Base-by-base conservation (phyloP, 2,113 vertebrate species). In the Halichoeres trimaculatus region DNA sequence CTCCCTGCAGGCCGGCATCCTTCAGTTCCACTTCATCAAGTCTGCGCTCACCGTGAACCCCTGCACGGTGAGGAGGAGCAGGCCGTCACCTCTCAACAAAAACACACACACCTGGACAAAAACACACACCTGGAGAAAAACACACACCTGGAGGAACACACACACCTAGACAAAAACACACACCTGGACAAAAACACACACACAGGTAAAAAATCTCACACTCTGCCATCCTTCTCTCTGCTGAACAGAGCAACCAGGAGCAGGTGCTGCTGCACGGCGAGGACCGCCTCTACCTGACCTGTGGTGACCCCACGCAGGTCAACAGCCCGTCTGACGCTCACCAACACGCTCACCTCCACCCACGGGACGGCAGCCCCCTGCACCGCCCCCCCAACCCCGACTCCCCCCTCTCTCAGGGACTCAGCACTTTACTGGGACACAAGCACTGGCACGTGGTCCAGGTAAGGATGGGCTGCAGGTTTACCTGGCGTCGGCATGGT, bases 341-440 rank as follows among this genome's bases (percentile, higher is more conserved):
- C 52, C 84, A 84, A 22, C 85, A 83, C 85, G 35, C 85, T 23
- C 89, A 87, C 61, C 10, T 84, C 5, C 84, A 86, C 72, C 75
- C 60, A 0, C 64, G 41, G 20, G 95, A 95, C 63, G 92, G 91
- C 87, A 94, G 92, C 84, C 93, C 92, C 0, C 92, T 94, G 84
- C 90, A 93, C 76, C 89, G 90, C 69, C 80, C 89, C 71, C 89
- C 85, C 17, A 90, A 93, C 89, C 90, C 91, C 73, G 89, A 93
- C 64, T 90, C 93, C 88, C 89, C 95, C 74, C 93, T 96, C 93
- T 95, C 97, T 96, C 97, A 96, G 94, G 96, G 96, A 89, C 95
- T 98, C 95, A 98, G 97, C 96, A 96, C 97, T 97, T 98, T 99
- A 97, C 94, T 99, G 83, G 98, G 98, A 88, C 97, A 99, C 93